phyloP scores from a whole-genome alignment of 2,888 invertebrate genomes.

The Campopleginae sp. region DNA sequence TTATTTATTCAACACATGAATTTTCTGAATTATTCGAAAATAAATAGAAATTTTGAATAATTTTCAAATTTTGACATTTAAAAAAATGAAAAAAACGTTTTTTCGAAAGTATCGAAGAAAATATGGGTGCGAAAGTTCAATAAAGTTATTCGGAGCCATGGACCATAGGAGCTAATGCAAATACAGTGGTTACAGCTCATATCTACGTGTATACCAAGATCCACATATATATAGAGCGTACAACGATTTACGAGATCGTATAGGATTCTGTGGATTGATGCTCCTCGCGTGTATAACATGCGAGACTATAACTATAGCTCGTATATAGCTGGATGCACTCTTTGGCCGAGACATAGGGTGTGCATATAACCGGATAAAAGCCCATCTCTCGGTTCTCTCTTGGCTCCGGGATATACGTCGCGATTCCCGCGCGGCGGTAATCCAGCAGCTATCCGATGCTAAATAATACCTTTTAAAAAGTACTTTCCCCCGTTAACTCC shows the following conservation, averaged over 20 bases:
- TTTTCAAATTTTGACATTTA: too few relatives aligned
- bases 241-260: conserved; percentile 58
- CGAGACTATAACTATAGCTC: conserved; percentile 28
- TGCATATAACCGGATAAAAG: conserved; percentile 53
- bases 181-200: not conserved
- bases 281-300: conserved; percentile 22
- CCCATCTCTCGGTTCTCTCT: conserved; percentile 47
- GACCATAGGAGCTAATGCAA: not conserved
- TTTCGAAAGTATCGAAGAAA: too few relatives aligned
- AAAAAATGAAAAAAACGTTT: too few relatives aligned
- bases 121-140: conserved; percentile 32
- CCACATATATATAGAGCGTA: conserved; percentile 7
- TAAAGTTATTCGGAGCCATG: conserved; percentile 54
- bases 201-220: conserved; percentile 2
- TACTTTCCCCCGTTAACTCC: conserved; percentile 53
- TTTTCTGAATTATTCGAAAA: too few relatives aligned
- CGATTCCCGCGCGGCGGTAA: conserved; percentile 46
- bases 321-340: conserved; percentile 49
- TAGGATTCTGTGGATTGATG: conserved; percentile 53
- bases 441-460: conserved; percentile 56
- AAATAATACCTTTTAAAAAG: conserved; percentile 64
- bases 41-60: too few relatives aligned
- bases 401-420: conserved; percentile 43
- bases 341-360: conserved; percentile 41
- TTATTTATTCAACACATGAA: too few relatives aligned